Base-by-base conservation (phyloP, 2,113 vertebrate species). In the Antigone vipio region DNA sequence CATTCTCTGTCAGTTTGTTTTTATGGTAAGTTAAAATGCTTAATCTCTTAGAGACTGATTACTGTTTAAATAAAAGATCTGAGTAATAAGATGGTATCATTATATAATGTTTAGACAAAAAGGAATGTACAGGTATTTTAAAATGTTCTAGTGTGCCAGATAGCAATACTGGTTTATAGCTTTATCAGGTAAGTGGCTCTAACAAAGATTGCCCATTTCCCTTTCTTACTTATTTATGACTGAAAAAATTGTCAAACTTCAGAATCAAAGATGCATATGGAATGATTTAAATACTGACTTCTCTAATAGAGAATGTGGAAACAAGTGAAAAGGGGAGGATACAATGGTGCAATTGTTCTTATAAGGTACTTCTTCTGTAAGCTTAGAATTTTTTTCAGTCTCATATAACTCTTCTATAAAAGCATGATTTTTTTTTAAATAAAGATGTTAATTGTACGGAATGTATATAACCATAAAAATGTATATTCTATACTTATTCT, bases 301-400 rank as follows among this genome's bases (percentile, higher is more conserved):
- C 11, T 85, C 2, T 49, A 8, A 14, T 74, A 59, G 22, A 38
- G 34, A 35, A 9, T 38, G 17, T 32, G 26, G 58, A 59, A 75
- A n/a, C 38, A 35, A 52, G 42, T 58, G 19, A 14, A 67, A 79
- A 81, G 13, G 30, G 30, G 35, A 56, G 32, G 22, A 26, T 81
- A 56, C 1, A 6, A 2, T 47, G 15, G 11, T 71, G 23, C 21
- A n/a, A 0, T 53, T 92, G 2, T 85, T 73, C 21, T 44, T 85
- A 3, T 1, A 71, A 66, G 18, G 4, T 68, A 7, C 4, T 72
- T 5, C 4, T 72, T 5, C 17, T 8, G 0, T 38, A 81, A 15
- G 5, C n/a, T 55, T 71, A 32, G 53, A 27, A 15, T 29, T 72
- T 81, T 80, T 66, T 58, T 59, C 26, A 38, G 21, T 40, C n/a